These are phyloP conservation scores for Pharmacophagus antenor DNA, from an alignment of 2,888 invertebrate species.

Conservation along the genomic window DNA sequence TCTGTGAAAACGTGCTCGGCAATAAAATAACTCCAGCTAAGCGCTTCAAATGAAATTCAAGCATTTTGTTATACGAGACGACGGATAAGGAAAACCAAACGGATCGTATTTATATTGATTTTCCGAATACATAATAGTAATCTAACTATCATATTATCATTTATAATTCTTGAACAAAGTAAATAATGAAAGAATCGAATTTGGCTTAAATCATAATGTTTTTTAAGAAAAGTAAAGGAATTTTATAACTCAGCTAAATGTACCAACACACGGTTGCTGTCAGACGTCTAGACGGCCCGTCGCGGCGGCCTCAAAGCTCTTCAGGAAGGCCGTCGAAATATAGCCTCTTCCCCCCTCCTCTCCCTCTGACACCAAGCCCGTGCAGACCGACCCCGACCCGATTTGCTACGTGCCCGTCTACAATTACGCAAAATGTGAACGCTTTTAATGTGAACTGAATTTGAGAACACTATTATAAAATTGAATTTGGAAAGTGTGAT, in stretches of 20 bases:
- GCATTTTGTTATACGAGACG: no score
- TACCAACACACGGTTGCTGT: constrained; percentile 49
- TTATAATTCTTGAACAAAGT: no score
- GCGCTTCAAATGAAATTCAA: no score
- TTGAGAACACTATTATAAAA: constrained; percentile 33
- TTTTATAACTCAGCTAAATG: constrained; percentile 33
- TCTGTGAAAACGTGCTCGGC: no score
- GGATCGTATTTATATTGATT: no score
- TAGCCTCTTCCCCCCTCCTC: constrained; percentile 33
- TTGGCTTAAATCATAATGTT: constrained; percentile 1
- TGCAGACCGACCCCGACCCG: constrained; percentile 31
- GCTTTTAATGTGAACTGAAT: constrained; percentile 37
- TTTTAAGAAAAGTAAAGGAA: constrained; percentile 24
- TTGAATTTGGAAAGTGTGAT: constrained; percentile 29
- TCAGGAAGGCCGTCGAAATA: constrained; percentile 59
- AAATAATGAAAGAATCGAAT: constrained; percentile 7
- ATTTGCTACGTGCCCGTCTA: constrained; percentile 34
- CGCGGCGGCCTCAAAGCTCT: constrained; percentile 63
- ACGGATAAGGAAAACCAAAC: no score
- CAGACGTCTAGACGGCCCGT: constrained; percentile 70
- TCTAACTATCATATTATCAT: no score
- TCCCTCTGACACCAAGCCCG: constrained; percentile 29
- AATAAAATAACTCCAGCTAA: no score
- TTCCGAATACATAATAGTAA: no score
- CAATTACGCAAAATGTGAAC: constrained; percentile 43